Conservation (phyloP, 2,888 invertebrate genomes). For the Scrobipalpa costella region DNA sequence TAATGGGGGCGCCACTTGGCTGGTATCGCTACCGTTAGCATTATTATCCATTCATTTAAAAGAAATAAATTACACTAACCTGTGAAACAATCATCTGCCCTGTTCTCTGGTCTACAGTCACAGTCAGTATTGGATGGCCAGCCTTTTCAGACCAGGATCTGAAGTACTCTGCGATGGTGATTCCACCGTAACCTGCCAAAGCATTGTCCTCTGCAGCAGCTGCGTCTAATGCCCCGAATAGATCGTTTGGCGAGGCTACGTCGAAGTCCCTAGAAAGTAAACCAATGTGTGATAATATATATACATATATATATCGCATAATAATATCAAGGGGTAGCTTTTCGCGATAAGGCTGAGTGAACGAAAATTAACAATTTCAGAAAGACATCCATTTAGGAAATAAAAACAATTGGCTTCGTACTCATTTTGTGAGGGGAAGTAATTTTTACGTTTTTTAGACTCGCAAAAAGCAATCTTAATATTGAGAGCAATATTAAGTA, state of each 20-base stretch:
- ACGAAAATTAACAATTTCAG: no score
- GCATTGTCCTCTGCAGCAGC: conserved; percentile 56
- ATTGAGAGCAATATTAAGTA: no score
- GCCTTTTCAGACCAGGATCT: conserved; percentile 82
- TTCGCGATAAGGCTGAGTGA: no score
- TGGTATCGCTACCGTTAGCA: no score
- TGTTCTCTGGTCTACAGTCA: conserved; percentile 64
- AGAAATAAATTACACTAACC: no score
- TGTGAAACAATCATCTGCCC: conserved; percentile 65
- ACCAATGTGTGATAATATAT: background rate
- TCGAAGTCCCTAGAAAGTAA: conserved; percentile 51
- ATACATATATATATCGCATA: background rate
- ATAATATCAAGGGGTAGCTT: background rate
- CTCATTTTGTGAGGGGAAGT: no score
- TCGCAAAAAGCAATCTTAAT: no score
- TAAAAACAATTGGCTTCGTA: no score
- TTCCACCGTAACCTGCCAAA: conserved; percentile 49
- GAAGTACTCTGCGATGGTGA: conserved; percentile 73
- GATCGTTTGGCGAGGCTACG: conserved; percentile 73
- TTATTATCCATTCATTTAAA: no score
- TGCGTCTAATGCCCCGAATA: conserved; percentile 74
- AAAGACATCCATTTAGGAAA: no score
- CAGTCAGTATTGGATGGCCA: conserved; percentile 82
- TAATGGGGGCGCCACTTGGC: no score
- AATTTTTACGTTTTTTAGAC: no score